These are phyloP conservation scores for Caloenas nicobarica DNA, from an alignment of 2,113 vertebrate genomes.

Conservation along the genomic window DNA sequence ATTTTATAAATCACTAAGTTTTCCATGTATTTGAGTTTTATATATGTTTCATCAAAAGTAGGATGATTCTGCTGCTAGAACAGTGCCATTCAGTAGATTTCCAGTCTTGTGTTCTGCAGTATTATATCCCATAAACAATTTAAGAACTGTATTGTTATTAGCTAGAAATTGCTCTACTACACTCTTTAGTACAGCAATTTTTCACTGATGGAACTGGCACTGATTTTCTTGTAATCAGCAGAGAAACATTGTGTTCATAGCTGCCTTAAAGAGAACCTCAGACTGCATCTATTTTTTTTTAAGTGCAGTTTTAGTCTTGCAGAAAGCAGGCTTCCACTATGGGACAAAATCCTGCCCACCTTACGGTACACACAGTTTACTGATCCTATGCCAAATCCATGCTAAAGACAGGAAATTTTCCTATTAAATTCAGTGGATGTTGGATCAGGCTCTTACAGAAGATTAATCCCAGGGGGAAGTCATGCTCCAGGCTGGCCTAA, in stretches of 20 bases:
- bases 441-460: not conserved
- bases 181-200: not conserved
- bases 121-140: not conserved
- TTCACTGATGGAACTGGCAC: conserved; percentile 10
- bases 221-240: conserved; percentile 14
- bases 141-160: not conserved
- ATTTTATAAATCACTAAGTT: not conserved
- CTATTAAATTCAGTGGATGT: not conserved
- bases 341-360: not conserved
- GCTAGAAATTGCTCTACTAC: not conserved
- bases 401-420: not conserved
- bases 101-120: not conserved
- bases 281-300: not conserved
- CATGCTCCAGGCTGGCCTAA: not conserved
- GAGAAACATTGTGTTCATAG: conserved; percentile 12
- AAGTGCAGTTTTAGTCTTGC: conserved; percentile 5
- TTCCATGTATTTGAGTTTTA: not conserved
- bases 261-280: conserved; percentile 57
- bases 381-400: not conserved
- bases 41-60: not conserved
- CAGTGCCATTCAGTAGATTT: not conserved
- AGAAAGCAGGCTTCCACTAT: not conserved
- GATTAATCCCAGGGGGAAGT: not conserved
- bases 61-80: not conserved
- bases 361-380: not conserved